Conservation (phyloP, 2,113 vertebrate genomes). For the Lasiurus borealis region DNA sequence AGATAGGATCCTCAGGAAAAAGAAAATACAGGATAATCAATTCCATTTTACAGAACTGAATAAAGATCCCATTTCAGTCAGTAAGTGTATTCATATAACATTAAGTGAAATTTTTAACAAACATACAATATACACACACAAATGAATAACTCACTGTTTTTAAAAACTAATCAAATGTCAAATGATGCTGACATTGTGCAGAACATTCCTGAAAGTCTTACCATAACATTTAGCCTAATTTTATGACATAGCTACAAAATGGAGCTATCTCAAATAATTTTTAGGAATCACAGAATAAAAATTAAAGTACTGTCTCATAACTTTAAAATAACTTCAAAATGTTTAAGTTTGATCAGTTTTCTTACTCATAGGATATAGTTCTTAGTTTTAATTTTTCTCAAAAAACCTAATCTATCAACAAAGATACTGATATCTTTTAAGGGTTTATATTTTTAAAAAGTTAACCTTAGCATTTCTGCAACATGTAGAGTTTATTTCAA, state of each 20-base stretch:
- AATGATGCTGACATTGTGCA: neutral
- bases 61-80: neutral
- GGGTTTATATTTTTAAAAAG: neutral
- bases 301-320: neutral
- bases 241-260: conserved; percentile 22
- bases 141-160: conserved; percentile 5
- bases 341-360: neutral
- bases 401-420: conserved; percentile 40
- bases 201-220: neutral
- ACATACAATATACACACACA: neutral
- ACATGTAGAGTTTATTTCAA: neutral
- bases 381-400: conserved; percentile 32
- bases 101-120: conserved; percentile 37
- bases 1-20: neutral
- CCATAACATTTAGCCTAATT: neutral
- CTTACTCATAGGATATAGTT: neutral
- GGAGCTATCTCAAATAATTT: neutral
- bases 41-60: neutral
- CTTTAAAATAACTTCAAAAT: conserved; percentile 9
- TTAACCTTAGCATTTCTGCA: neutral
- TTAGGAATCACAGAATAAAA: neutral
- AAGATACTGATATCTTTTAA: neutral
- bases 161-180: neutral
- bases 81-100: neutral
- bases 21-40: neutral